Percentiles rank a stretch among this genome's conserved stretches.
These are phyloP conservation scores for Machaerirhynchus nigripectus DNA, from an alignment of 2,113 vertebrate genomes.

Conservation along the genomic window DNA sequence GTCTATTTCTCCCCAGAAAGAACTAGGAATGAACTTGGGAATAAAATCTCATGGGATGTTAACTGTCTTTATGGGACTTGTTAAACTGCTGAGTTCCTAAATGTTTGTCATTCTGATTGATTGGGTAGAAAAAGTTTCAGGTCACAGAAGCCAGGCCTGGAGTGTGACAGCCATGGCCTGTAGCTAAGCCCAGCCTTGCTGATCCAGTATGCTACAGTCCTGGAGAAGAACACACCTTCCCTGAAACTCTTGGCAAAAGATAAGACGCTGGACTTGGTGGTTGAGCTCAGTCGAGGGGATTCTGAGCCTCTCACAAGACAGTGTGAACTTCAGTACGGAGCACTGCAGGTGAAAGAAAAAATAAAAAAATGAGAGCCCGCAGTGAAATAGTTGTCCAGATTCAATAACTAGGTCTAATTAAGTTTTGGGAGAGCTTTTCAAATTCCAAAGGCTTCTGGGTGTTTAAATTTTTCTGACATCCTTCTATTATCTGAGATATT, in stretches of 20 bases:
- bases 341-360: not conserved
- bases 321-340: not conserved
- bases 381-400: not conserved
- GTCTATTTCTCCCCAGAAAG: not conserved
- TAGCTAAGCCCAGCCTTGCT: not conserved
- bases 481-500: conserved; percentile 43
- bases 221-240: not conserved
- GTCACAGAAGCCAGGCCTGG: not conserved
- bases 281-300: not conserved
- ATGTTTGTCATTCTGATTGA: not conserved
- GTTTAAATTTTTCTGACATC: conserved; percentile 38
- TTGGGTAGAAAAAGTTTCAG: not conserved
- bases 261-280: not conserved
- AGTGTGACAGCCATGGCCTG: not conserved
- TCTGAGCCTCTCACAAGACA: not conserved
- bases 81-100: not conserved
- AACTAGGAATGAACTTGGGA: not conserved
- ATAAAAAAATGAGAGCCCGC: not conserved
- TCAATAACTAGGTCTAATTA: conserved; percentile 15
- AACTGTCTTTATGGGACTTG: not conserved
- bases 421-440: not conserved
- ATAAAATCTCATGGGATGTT: not conserved
- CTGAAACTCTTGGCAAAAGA: not conserved
- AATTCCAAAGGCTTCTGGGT: conserved; percentile 31
- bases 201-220: not conserved